Evolutionary conservation across 2,113 vertebrate species (phyloP), one percentile per base, ranked within the genome.

Genomic region (Equus przewalskii): DNA sequence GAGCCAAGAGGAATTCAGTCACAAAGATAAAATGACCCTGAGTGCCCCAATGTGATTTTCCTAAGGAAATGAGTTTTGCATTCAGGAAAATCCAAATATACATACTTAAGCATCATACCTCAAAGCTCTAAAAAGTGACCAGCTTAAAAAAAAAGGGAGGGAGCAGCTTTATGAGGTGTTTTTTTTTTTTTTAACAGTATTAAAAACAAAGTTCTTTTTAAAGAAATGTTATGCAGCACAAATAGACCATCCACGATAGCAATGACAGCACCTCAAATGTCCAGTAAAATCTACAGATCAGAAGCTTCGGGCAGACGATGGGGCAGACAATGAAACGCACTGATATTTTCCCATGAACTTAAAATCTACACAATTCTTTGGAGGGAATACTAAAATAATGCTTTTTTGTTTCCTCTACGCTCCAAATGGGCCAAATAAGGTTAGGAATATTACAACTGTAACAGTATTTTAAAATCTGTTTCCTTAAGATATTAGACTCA

Each of bases 31-130:
- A 92, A 87, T 13, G 46, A 85, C 22, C 14, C 60, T 44, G 36
- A 65, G 16, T 60, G 3, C 10, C n/a, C 67, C 26, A 26, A 58
- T 62, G 36, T 58, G 13, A 83, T 3, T 83, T 30, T n/a, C 28
- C 18, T 36, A 81, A 60, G 41, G 58, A 81, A 91, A 46, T 46
- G 13, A 83, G 41, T 30, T 82, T 62, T 62, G 56, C 24, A 19
- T 62, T 91, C 24, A 89, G 84, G 51, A 90, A 96, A 83, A 92
- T 73, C n/a, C 33, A 84, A 95, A 86, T 15, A 76, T 56, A 67
- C 19, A 90, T 44, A 75, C 30, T 24, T 22, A 91, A 82, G 14
- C n/a, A 78, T 49, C 86, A 72, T 93, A 75, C 2, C 18, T 18
- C 56, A 75, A 87, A 76, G 86, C 7, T 36, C 8, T 69, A 89